These are phyloP conservation scores for Eulacestoma nigropectus DNA, from an alignment of 2,113 vertebrate genomes.

Conservation along the genomic window DNA sequence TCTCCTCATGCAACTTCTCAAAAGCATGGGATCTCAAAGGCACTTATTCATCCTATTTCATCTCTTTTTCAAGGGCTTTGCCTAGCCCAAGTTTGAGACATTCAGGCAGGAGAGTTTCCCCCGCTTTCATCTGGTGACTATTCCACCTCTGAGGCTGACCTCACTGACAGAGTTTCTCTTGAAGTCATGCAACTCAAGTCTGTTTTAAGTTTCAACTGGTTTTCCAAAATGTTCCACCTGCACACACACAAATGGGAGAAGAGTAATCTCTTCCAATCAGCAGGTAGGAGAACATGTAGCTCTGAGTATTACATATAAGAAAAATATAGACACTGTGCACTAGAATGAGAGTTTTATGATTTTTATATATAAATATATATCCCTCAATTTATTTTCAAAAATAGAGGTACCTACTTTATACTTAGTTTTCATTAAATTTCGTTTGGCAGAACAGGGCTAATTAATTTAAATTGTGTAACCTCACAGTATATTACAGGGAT, in stretches of 20 bases:
- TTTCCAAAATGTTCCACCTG: not conserved
- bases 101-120: not conserved
- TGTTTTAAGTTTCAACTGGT: not conserved
- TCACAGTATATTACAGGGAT: not conserved
- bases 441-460: not conserved
- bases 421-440: not conserved
- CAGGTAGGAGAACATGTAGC: accelerated
- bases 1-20: not conserved
- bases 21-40: not conserved
- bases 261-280: not conserved
- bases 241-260: not conserved
- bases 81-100: not conserved
- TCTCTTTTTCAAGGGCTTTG: not conserved
- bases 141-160: not conserved
- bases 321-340: not conserved
- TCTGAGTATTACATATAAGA: not conserved
- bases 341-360: not conserved
- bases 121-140: not conserved
- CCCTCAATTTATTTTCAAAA: not conserved
- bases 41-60: not conserved
- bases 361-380: too few species aligned
- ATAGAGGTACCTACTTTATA: not conserved
- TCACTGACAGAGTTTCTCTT: not conserved
- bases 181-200: not conserved
- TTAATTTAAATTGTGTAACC: not conserved